Evolutionary conservation across 1,140 invertebrate species (phyloP), one percentile per base, ranked within the genome.

Genomic region (Ephestia elutella): DNA sequence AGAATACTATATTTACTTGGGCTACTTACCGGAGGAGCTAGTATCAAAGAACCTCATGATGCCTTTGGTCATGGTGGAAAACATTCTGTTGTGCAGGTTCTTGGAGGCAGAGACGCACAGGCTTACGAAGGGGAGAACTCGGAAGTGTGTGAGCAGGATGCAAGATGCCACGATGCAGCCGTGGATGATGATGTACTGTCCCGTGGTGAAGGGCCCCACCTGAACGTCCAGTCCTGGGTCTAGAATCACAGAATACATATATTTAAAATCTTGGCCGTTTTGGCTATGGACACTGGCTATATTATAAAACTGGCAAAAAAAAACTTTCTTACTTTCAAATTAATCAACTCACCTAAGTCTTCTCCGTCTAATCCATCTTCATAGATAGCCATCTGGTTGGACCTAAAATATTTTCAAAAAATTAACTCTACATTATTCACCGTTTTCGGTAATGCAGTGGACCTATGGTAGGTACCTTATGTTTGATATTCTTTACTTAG

Each of bases 21-120:
- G n/a, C n/a, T 5, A 59, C 58, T 68, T 65, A 68, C 95, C 96
- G 54, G 93, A 93, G 7, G 95, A 93, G 82, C 95, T 97, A 0
- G 90, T 91, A 71, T 97, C 94, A 74, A 97, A 97, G 82, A 97
- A 98, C 21, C 91, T 78, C 94, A 97, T 96, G 0, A 92, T 92
- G 0, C 94, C 91, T 66, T 91, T 90, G 1, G 97, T 71, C 65
- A 97, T 89, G 1, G 78, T 87, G 10, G 75, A 76, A 68, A 93
- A 93, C 91, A 94, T 93, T 17, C 62, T 78, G 66, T 93, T 90
- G 66, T 94, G 93, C n/a, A 94, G 78, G 25, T 79, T 90, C 59
- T 89, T 87, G 3, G 92, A 92, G 4, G 92, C 90, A 49, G 75
- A 81, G 49, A 92, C 89, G 54, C 91, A 91, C 28, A 92, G 73